These are phyloP conservation scores for Coregonus sp. DNA, from an alignment of 2,797 vertebrate genomes.

Conservation along the genomic window DNA sequence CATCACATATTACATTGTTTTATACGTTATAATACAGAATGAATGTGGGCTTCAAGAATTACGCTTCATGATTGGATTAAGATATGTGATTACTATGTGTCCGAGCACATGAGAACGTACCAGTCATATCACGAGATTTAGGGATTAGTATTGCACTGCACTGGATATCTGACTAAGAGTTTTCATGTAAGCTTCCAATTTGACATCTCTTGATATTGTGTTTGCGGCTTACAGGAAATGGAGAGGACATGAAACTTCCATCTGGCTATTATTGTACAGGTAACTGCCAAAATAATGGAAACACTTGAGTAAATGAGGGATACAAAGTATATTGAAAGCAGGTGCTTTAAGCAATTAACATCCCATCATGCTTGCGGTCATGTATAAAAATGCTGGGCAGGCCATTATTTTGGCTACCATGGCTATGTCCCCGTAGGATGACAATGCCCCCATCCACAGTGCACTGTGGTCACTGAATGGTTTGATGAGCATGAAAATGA, in stretches of 20 bases:
- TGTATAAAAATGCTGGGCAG: too few relatives aligned
- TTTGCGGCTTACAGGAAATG: not conserved
- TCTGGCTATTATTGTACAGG: too few relatives aligned
- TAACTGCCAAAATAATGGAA: too few relatives aligned
- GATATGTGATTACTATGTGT: conserved; percentile 11
- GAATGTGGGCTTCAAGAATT: not conserved
- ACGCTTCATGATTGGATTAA: conserved; percentile 11
- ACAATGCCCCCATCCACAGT: too few relatives aligned
- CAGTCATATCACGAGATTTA: not conserved
- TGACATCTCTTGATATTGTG: not conserved
- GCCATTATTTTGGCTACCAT: too few relatives aligned
- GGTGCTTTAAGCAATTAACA: too few relatives aligned
- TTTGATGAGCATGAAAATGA: too few relatives aligned
- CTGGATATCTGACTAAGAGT: conserved; percentile 2
- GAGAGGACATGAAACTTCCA: not conserved
- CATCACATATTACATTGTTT: not conserved
- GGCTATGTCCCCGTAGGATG: too few relatives aligned
- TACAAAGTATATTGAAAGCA: too few relatives aligned
- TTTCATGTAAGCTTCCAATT: not conserved
- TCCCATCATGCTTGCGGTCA: too few relatives aligned
- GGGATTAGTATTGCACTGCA: not conserved
- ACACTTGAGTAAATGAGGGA: too few relatives aligned
- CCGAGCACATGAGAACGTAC: not conserved
- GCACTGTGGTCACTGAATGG: too few relatives aligned
- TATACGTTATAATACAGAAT: not conserved